Conservation (phyloP, 2,888 invertebrate genomes). For the Drosophila setosimentum region DNA sequence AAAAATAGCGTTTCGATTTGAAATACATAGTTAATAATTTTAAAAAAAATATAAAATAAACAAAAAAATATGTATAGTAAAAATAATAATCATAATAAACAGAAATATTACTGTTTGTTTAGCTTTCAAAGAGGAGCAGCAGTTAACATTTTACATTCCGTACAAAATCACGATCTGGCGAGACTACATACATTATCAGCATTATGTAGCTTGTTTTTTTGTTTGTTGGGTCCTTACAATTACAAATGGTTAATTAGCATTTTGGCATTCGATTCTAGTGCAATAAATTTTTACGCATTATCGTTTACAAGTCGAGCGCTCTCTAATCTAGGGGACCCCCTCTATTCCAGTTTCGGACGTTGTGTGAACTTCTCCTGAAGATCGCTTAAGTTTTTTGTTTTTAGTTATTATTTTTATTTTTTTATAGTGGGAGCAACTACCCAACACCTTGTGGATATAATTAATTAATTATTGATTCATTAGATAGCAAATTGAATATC, state of each 20-base stretch:
- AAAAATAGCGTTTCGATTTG: conserved; percentile 67
- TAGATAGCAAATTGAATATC: conserved; percentile 47
- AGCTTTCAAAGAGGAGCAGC: conserved; percentile 35
- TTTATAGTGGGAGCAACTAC: conserved; percentile 14
- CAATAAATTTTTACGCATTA: conserved; percentile 14
- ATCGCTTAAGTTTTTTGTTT: conserved; percentile 2
- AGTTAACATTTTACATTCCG: conserved; percentile 13
- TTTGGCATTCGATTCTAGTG: conserved; percentile 58
- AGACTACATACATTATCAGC: conserved; percentile 50
- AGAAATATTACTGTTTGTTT: conserved; percentile 40
- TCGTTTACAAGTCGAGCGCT: conserved; percentile 21
- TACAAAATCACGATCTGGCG: conserved; percentile 49
- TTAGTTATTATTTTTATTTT: not conserved
- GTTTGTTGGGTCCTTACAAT: conserved; percentile 27
- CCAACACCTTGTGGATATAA: conserved; percentile 36
- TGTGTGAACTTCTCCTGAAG: conserved; percentile 39
- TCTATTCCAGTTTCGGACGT: conserved; percentile 41
- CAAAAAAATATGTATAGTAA: conserved; percentile 13
- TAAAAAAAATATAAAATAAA: conserved; percentile 27
- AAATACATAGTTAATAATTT: conserved; percentile 64
- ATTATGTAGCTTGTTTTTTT: conserved; percentile 27
- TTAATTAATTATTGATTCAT: conserved; percentile 8
- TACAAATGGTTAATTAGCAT: conserved; percentile 49
- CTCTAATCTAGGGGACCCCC: conserved; percentile 31
- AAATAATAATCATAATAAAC: conserved; percentile 17